Evolutionary conservation across 2,888 invertebrate species (phyloP).

Genomic region (Ischnus inquisitorius): DNA sequence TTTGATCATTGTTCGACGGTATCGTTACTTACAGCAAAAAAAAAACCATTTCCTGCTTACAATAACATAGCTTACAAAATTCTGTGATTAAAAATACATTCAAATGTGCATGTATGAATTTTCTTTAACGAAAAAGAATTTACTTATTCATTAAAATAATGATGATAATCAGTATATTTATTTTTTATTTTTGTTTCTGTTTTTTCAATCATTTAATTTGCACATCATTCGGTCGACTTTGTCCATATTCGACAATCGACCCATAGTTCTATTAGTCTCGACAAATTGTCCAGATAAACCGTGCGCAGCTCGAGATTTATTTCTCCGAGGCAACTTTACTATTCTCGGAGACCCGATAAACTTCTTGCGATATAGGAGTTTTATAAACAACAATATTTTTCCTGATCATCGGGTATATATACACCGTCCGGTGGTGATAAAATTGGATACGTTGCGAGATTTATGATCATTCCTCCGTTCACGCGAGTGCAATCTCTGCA

Average conservation of each 20-base stretch:
- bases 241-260: no score
- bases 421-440: conserved; percentile 20
- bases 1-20: background rate
- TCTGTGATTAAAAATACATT: no score
- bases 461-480: conserved; percentile 29
- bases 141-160: no score
- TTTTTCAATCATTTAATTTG: no score
- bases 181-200: no score
- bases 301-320: background rate
- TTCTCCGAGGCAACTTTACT: background rate
- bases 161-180: no score
- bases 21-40: background rate
- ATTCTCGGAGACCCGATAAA: conserved; percentile 12
- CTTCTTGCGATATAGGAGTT: background rate
- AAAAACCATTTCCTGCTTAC: no score
- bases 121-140: no score
- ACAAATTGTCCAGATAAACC: background rate
- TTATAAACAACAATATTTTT: conserved; percentile 36
- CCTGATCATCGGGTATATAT: background rate
- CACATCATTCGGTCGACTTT: no score
- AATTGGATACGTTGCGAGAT: conserved; percentile 51
- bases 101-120: no score
- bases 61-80: no score
- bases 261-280: no score
- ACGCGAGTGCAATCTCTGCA: conserved; percentile 23